Evolutionary conservation across 2,797 vertebrate species (phyloP).

Genomic region (Myiotriccus ornatus): DNA sequence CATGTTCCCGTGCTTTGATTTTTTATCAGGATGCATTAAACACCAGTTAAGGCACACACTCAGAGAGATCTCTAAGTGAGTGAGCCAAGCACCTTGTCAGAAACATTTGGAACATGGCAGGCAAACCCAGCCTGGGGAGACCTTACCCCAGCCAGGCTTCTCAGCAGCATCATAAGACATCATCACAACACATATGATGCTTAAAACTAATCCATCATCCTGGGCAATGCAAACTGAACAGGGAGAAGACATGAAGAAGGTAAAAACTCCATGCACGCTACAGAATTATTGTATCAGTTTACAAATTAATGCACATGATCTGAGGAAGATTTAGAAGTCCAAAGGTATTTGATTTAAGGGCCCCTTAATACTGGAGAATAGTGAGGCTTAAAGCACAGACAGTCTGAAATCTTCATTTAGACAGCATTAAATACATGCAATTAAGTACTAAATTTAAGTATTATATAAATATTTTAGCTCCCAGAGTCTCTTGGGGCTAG

Average conservation of each 20-base stretch:
- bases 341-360: background rate
- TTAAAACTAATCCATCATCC: background rate
- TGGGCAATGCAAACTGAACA: background rate
- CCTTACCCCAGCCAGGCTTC: background rate
- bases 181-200: background rate
- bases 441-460: background rate
- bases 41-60: background rate
- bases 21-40: background rate
- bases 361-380: background rate
- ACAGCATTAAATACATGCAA: background rate
- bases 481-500: background rate
- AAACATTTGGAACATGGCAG: background rate
- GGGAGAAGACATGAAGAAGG: background rate
- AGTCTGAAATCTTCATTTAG: background rate
- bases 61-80: background rate
- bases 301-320: background rate
- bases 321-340: background rate
- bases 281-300: background rate
- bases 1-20: background rate
- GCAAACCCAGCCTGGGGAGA: accelerated
- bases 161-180: background rate
- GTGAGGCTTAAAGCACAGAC: background rate
- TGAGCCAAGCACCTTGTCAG: background rate
- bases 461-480: background rate
- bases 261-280: background rate